A percentile compares a stretch with the other conserved stretches of the same genome.
Conservation (phyloP, 1,140 invertebrate species). For the Globodera rostochiensis region DNA sequence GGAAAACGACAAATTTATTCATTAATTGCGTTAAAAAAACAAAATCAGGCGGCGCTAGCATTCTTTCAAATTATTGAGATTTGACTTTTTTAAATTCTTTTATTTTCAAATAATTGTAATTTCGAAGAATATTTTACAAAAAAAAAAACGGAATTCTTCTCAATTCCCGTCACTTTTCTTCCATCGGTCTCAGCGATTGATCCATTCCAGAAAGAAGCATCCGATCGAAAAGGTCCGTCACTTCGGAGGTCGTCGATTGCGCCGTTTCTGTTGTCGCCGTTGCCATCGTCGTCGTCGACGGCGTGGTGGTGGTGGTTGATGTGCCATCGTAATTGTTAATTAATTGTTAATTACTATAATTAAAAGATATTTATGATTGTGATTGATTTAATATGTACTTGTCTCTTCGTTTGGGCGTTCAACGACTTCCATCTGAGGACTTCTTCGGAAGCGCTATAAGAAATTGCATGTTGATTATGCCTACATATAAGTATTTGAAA, state of each 20-base stretch:
- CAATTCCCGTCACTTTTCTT: neutral
- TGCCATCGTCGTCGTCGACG: no score
- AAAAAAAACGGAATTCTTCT: no score
- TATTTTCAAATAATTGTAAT: no score
- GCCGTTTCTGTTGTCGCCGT: neutral
- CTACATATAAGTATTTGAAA: neutral
- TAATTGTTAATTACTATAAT: neutral
- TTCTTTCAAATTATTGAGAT: no score
- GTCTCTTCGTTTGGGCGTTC: neutral
- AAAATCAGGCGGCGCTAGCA: no score
- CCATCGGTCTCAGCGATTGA: neutral
- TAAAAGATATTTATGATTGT: neutral
- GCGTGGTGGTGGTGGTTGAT: neutral
- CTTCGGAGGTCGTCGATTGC: neutral
- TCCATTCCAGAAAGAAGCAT: neutral
- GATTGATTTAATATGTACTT: neutral
- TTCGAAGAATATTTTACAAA: no score
- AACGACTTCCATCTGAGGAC: neutral
- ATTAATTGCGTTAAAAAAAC: no score
- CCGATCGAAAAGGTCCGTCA: neutral
- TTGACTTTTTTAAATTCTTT: no score
- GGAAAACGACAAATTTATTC: no score
- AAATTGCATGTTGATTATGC: no score
- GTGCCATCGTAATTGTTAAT: neutral
- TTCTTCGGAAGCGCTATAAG: neutral